Percentiles rank a stretch among this genome's conserved stretches.
phyloP scores from a whole-genome alignment of 2,797 vertebrate species.

The Cephalopachus bancanus region DNA sequence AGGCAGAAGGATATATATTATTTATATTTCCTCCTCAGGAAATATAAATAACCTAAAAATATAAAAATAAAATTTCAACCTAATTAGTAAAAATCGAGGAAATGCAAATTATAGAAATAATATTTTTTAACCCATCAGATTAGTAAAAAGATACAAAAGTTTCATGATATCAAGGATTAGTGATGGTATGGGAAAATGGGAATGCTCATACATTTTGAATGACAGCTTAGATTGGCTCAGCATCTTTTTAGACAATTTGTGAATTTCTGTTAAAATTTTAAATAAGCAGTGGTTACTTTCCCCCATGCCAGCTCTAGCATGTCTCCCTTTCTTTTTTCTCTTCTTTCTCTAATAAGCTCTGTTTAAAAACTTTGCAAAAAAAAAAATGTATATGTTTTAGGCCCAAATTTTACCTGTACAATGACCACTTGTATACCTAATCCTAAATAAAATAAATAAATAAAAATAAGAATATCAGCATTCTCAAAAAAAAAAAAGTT shows the following conservation, averaged over 20 bases:
- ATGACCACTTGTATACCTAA: too few relatives aligned
- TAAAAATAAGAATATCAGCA: too few relatives aligned
- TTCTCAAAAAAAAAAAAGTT: too few relatives aligned
- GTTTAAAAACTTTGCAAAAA: too few relatives aligned
- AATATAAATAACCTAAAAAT: constrained; percentile 13
- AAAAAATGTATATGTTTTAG: too few relatives aligned
- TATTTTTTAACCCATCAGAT: not conserved
- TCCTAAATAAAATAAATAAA: too few relatives aligned
- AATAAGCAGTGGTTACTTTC: not conserved
- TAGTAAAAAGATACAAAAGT: not conserved
- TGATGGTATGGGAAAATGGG: not conserved
- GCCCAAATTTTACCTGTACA: too few relatives aligned
- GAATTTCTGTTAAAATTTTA: constrained; percentile 36
- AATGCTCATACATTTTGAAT: not conserved
- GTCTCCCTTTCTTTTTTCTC: too few relatives aligned
- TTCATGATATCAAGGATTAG: constrained; percentile 19
- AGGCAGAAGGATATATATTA: too few relatives aligned
- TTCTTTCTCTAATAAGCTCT: too few relatives aligned
- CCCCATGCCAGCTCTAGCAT: too few relatives aligned
- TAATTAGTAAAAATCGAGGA: constrained; percentile 29
- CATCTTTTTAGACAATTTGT: not conserved
- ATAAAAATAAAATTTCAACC: not conserved
- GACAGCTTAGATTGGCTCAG: constrained; percentile 18
- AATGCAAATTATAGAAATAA: constrained; percentile 44
- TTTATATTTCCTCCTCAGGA: not conserved